phyloP scores from a whole-genome alignment of 2,888 invertebrate genomes.

The Acheta domesticus region DNA sequence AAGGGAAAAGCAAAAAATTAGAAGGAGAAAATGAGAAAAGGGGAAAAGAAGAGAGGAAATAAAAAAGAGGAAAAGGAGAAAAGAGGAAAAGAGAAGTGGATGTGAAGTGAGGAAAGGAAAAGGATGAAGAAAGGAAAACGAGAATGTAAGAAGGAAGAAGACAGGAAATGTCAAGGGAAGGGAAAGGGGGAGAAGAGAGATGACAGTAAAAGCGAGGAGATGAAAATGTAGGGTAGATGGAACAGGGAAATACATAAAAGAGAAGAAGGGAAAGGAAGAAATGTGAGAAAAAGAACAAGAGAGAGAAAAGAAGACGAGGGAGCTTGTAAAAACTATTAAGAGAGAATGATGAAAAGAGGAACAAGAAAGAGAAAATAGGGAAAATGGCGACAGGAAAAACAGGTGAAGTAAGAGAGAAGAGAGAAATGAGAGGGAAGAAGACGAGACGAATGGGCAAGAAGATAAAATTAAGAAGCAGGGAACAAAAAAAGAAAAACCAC shows the following conservation, averaged over 20 bases:
- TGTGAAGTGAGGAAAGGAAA: not conserved
- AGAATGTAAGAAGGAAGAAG: not conserved
- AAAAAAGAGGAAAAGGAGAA: not conserved
- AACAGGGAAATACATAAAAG: not conserved
- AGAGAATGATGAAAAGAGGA: not conserved
- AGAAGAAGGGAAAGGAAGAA: not conserved
- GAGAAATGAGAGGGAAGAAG: not conserved
- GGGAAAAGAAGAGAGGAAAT: not conserved
- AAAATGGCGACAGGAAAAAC: not conserved
- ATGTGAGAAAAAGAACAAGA: not conserved
- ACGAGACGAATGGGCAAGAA: not conserved
- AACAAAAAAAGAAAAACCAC: not conserved
- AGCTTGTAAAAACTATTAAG: not conserved
- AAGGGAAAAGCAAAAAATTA: not conserved
- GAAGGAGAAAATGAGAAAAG: not conserved
- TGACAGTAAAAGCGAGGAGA: too few species aligned
- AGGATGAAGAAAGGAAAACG: not conserved
- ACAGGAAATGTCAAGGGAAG: not conserved
- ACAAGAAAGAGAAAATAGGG: not conserved
- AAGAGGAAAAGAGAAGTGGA: not conserved
- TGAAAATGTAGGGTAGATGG: too few species aligned
- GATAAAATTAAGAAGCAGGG: not conserved
- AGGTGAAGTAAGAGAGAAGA: not conserved
- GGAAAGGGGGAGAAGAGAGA: not conserved
- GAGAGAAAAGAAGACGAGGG: not conserved